Percentiles rank a stretch among this genome's conserved stretches.
These are phyloP conservation scores for Aspidapion aeneum DNA, from an alignment of 2,888 invertebrate genomes.

Conservation along the genomic window DNA sequence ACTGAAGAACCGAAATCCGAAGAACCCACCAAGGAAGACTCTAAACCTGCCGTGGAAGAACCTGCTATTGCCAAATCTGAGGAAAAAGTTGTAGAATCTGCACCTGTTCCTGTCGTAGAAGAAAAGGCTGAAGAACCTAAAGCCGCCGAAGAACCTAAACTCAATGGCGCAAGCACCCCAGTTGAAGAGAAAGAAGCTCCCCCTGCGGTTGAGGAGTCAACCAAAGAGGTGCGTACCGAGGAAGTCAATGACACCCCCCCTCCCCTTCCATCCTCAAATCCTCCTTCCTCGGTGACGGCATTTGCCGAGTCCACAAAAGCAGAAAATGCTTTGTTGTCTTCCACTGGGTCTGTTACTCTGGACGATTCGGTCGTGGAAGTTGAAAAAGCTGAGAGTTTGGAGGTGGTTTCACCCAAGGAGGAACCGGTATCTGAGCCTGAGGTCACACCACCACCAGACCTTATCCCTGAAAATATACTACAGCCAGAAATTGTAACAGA, in stretches of 20 bases:
- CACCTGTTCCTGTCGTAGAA: constrained; percentile 20
- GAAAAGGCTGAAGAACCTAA: constrained; percentile 24
- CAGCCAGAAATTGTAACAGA: neutral
- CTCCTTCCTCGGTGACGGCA: constrained; percentile 71
- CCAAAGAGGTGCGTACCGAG: constrained; percentile 59
- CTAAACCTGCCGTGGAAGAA: constrained; percentile 16
- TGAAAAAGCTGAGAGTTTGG: constrained; percentile 10
- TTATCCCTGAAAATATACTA: neutral
- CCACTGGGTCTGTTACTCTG: constrained; percentile 21
- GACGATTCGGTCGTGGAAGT: constrained; percentile 14
- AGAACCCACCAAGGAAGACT: constrained; percentile 16
- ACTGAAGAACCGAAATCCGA: constrained; percentile 8
- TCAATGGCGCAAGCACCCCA: neutral
- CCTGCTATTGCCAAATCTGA: constrained; percentile 20
- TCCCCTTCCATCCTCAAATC: constrained; percentile 70
- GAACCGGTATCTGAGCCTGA: neutral
- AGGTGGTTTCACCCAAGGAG: neutral
- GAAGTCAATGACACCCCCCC: constrained; percentile 67
- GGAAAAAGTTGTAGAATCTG: constrained; percentile 15
- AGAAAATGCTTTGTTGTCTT: constrained; percentile 32
- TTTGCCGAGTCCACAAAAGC: constrained; percentile 69
- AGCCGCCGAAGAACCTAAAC: constrained; percentile 30
- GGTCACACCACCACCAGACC: neutral
- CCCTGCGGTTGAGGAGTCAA: constrained; percentile 31
- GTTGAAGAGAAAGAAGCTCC: neutral